Evolutionary conservation across 2,797 vertebrate genomes (phyloP).

Genomic region (Esox lucius): DNA sequence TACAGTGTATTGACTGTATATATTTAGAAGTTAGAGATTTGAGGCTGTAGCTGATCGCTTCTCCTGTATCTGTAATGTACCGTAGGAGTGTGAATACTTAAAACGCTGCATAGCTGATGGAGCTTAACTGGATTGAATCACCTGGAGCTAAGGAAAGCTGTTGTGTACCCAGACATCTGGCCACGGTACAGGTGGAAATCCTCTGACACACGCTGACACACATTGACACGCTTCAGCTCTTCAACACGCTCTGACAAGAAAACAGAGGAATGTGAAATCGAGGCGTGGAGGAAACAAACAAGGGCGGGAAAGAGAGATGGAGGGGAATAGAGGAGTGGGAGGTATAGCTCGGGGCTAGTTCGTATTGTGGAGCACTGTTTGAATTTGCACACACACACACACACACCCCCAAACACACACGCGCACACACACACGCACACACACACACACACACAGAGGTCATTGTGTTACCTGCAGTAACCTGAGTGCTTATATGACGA

Average conservation of each 20-base stretch:
- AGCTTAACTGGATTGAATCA: neutral
- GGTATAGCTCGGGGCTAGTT: neutral
- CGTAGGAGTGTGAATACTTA: neutral
- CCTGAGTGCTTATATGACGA: slow-evolving; percentile 43
- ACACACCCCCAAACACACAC: slow-evolving; percentile 29
- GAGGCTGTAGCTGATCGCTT: neutral
- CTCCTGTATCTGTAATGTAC: neutral
- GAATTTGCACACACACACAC: slow-evolving; percentile 40
- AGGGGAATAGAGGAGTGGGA: neutral
- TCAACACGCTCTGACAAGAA: neutral
- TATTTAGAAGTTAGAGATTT: neutral
- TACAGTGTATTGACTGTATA: neutral
- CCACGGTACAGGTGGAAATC: neutral
- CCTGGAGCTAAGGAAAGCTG: neutral
- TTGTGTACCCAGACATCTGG: neutral
- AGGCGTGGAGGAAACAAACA: neutral
- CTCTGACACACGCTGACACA: neutral
- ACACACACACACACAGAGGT: slow-evolving; percentile 24
- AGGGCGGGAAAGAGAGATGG: neutral
- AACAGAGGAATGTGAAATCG: neutral
- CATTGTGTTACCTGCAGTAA: slow-evolving; percentile 43
- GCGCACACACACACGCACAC: slow-evolving; percentile 46
- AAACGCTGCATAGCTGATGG: neutral
- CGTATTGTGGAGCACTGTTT: slow-evolving; percentile 22
- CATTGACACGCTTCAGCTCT: neutral